A percentile compares a stretch with the other conserved stretches of the same genome.
Evolutionary conservation across 92 coral and sea anemone species (phyloP).

Genomic region (Umimayanthus chanpuru): DNA sequence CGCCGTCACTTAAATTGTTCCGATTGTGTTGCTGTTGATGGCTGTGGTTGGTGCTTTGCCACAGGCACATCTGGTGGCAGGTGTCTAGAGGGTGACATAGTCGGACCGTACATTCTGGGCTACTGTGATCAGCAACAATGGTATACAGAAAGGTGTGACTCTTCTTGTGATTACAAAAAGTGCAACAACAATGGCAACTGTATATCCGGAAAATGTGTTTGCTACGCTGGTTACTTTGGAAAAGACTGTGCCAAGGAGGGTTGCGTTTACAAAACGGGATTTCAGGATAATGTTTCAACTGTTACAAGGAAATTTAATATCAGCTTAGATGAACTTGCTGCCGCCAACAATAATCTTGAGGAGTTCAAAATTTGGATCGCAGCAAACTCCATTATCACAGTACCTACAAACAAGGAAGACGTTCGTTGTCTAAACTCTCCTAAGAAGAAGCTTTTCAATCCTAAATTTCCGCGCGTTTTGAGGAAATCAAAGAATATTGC

Average conservation of each 20-base stretch:
- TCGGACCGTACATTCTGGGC: slow-evolving; percentile 13
- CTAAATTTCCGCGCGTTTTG: slow-evolving; percentile 47
- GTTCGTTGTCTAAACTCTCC: slow-evolving; percentile 37
- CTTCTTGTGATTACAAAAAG: slow-evolving; percentile 20
- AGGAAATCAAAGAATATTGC: slow-evolving; percentile 46
- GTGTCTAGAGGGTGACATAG: slow-evolving; percentile 48
- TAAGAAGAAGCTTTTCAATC: slow-evolving; percentile 17
- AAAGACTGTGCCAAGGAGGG: slow-evolving; percentile 56
- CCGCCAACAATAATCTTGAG: background rate
- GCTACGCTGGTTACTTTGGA: slow-evolving; percentile 56
- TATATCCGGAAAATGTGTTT: slow-evolving; percentile 46
- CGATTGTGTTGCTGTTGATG: slow-evolving; percentile 34
- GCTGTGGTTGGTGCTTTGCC: slow-evolving; percentile 63
- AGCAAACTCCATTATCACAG: slow-evolving; percentile 47
- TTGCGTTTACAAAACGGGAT: slow-evolving; percentile 50
- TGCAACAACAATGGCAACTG: slow-evolving; percentile 65
- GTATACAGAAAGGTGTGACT: slow-evolving; percentile 35
- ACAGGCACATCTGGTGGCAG: background rate
- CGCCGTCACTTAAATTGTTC: slow-evolving; percentile 31
- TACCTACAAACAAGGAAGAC: slow-evolving; percentile 44
- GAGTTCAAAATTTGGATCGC: background rate
- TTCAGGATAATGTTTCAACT: slow-evolving; percentile 41
- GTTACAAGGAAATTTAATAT: slow-evolving; percentile 46
- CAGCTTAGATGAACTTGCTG: slow-evolving; percentile 29
- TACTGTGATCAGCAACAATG: slow-evolving; percentile 46